These are phyloP conservation scores for Acanthosepion pharaonis DNA, from an alignment of 2,888 invertebrate genomes.

Conservation along the genomic window DNA sequence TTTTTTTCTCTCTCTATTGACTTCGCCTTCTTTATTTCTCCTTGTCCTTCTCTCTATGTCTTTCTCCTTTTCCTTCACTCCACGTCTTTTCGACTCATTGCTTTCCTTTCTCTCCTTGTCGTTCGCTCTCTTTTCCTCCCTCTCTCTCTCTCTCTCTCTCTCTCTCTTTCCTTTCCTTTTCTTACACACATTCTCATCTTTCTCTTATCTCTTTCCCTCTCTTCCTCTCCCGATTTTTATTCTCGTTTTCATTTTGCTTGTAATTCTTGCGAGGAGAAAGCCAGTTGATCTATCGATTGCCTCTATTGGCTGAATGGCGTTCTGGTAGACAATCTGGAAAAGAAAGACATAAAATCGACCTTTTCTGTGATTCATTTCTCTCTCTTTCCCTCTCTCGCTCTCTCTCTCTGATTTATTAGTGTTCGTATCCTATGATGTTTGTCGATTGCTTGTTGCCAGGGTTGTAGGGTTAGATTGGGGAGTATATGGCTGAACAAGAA, in stretches of 20 bases:
- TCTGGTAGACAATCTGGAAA: background rate
- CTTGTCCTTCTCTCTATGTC: background rate
- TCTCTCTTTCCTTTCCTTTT: background rate
- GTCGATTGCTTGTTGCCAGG: background rate
- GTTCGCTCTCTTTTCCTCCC: too few relatives aligned
- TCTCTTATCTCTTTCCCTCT: too few relatives aligned
- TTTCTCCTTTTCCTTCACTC: background rate
- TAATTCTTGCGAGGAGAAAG: background rate
- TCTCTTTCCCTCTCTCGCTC: too few relatives aligned
- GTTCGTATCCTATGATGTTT: background rate
- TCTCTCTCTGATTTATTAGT: background rate
- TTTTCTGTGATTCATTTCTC: background rate
- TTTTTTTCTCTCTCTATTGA: too few relatives aligned
- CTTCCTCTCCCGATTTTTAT: background rate
- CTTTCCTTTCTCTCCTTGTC: too few relatives aligned
- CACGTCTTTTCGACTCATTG: too few relatives aligned
- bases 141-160: background rate
- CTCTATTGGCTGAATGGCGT: background rate
- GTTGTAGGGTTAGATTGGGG: background rate
- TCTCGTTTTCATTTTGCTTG: background rate
- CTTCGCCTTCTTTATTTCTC: background rate
- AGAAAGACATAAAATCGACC: background rate
- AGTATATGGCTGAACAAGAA: background rate
- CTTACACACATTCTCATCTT: too few relatives aligned
- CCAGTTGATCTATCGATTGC: background rate